phyloP scores from a whole-genome alignment of 2,888 invertebrate species.

The Teleogryllus oceanicus region DNA sequence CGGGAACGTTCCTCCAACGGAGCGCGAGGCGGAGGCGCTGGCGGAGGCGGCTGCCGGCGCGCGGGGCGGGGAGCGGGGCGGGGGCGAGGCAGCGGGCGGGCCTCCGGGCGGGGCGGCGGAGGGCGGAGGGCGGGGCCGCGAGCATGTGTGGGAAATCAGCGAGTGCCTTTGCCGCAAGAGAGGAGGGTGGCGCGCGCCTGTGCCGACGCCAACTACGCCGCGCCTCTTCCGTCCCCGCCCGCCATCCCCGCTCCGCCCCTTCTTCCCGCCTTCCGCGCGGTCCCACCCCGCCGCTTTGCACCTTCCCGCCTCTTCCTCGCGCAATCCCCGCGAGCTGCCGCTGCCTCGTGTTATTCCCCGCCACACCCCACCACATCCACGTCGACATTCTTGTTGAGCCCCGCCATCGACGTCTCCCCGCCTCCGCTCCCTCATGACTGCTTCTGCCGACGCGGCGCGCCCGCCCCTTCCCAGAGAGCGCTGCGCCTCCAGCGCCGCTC shows the following conservation, averaged over 20 bases:
- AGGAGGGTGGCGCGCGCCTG: no score
- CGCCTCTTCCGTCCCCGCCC: neutral
- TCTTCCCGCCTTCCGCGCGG: neutral
- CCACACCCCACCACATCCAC: no score
- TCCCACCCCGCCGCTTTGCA: neutral
- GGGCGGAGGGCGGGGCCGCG: neutral
- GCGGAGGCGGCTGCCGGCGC: neutral
- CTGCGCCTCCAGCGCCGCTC: neutral
- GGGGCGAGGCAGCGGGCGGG: neutral
- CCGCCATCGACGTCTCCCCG: no score
- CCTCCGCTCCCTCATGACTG: no score
- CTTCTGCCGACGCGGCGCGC: no score
- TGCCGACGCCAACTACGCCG: no score
- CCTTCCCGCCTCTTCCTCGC: neutral
- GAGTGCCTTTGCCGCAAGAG: no score
- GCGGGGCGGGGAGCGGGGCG: neutral
- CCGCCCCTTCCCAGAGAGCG: neutral
- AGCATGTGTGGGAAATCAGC: conserved; percentile 4
- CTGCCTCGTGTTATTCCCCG: no score
- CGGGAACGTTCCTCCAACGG: neutral
- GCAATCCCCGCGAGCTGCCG: neutral
- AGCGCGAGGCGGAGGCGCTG: neutral
- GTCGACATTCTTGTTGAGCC: no score
- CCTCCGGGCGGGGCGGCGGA: neutral
- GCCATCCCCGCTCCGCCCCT: neutral